A percentile compares a stretch with the other conserved stretches of the same genome.
phyloP scores from a whole-genome alignment of 2,113 vertebrate species.

The Stigmatopora nigra region DNA sequence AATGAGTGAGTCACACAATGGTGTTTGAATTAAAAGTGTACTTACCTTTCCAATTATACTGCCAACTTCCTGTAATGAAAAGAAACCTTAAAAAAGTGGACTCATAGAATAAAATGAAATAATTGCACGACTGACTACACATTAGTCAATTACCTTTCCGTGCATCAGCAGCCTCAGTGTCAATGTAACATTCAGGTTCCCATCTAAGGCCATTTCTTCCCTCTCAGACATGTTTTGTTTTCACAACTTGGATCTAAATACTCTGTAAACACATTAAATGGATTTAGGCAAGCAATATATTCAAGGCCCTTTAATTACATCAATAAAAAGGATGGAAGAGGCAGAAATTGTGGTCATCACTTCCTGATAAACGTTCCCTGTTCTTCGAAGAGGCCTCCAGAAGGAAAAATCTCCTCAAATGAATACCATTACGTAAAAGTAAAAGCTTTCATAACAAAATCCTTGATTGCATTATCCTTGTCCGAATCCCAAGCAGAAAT shows the following conservation, averaged over 20 bases:
- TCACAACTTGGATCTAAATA: constrained; percentile 56
- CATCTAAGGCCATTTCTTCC: constrained; percentile 76
- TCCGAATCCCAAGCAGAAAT: constrained; percentile 11
- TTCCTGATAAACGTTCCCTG: constrained; percentile 7
- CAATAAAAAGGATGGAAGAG: background rate
- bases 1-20: background rate
- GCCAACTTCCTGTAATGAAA: constrained; percentile 80
- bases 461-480: constrained; percentile 11
- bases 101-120: background rate
- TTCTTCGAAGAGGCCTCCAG: constrained; percentile 10
- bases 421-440: constrained; percentile 11
- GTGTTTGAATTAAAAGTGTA: constrained; percentile 24
- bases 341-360: background rate
- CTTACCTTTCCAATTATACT: constrained; percentile 90
- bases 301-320: background rate
- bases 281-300: background rate
- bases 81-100: constrained; percentile 7
- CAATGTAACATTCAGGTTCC: constrained; percentile 80
- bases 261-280: constrained; percentile 57
- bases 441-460: constrained; percentile 1
- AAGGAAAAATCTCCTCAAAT: constrained; percentile 1
- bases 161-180: constrained; percentile 88
- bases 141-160: constrained; percentile 76
- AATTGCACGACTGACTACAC: constrained; percentile 4
- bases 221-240: constrained; percentile 67